Base-by-base conservation (phyloP, 1,140 invertebrate genomes). In the Dermatophagoides farinae region DNA sequence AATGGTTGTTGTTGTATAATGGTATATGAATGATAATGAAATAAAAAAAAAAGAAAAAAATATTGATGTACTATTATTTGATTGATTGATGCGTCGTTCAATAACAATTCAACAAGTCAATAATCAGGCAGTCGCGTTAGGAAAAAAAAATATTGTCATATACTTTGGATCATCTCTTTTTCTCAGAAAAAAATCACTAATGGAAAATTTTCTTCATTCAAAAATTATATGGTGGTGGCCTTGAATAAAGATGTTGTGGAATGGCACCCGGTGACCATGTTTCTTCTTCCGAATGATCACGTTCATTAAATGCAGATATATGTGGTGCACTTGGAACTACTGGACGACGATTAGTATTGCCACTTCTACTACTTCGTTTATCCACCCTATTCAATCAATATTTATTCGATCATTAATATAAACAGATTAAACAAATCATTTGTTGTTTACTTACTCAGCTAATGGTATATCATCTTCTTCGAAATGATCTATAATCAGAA, bases 391-490 rank as follows among this genome's bases (percentile, higher is more conserved):
- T 31, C n/a, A n/a, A 31, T 31, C 31, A 31, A 31, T 4, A 31
- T 4, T 31, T 31, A 31, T 31, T 31, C 31, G 8, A 31, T 4
- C 31, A 31, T 31, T 31, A 2, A 31, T 31, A 4, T 8, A 31
- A 4, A 4, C 8, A 4, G 31, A 31, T 31, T 46, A 46, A n/a
- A 20, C 43, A 46, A 47, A 23, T 4, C n/a, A 47, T n/a, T n/a
- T n/a, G n/a, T n/a, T n/a, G n/a, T n/a, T n/a, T n/a, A 60, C 57
- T 39, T 60, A 62, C 62, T 63, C 60, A 16, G 62, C 62, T 20
- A 63, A 49, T 14, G 62, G 62, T 54, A 63, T 63, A 44, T 63
- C 51, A 38, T 63, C 62, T 14, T 63, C 62, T 20, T 63, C 62
- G 11, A 52, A 61, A 61, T 60, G 62, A 23, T 63, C 62, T 20